Percentiles rank a stretch among this genome's conserved stretches.
These are phyloP conservation scores for Ecliptopera silaceata DNA, from an alignment of 2,888 invertebrate genomes.

Conservation along the genomic window DNA sequence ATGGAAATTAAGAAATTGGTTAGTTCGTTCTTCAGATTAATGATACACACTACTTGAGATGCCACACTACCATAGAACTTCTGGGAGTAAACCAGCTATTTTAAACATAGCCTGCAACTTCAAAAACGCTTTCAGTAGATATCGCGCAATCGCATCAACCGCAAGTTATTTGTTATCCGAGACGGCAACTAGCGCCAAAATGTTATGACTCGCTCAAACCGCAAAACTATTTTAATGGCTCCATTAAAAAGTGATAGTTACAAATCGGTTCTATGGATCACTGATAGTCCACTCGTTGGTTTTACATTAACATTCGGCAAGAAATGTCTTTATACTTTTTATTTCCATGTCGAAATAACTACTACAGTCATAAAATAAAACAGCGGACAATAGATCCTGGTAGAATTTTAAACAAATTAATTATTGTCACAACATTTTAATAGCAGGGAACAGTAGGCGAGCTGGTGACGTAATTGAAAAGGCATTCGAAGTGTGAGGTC, in stretches of 20 bases:
- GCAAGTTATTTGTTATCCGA: slow-evolving; percentile 67
- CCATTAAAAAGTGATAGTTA: slow-evolving; percentile 79
- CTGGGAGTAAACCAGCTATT: slow-evolving; percentile 3
- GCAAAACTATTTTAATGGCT: slow-evolving; percentile 74
- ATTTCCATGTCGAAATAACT: slow-evolving; percentile 41
- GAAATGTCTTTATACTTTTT: slow-evolving; percentile 57
- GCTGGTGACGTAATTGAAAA: slow-evolving; percentile 64
- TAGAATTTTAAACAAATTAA: slow-evolving; percentile 18
- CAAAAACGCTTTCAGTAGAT: slow-evolving; percentile 39
- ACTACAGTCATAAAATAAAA: slow-evolving; percentile 16
- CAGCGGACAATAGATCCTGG: slow-evolving; percentile 10
- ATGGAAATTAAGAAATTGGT: no score
- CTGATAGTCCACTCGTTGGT: slow-evolving; percentile 43
- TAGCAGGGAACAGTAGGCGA: slow-evolving; percentile 21
- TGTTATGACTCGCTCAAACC: slow-evolving; percentile 66
- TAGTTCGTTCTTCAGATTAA: no score
- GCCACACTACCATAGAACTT: no score
- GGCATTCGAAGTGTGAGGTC: slow-evolving; percentile 75
- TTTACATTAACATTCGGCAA: slow-evolving; percentile 49
- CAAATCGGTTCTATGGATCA: slow-evolving; percentile 66
- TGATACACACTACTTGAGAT: no score
- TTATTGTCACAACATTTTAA: slow-evolving; percentile 21
- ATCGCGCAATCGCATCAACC: slow-evolving; percentile 58
- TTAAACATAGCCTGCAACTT: background rate
- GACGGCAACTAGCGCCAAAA: slow-evolving; percentile 65